These are phyloP conservation scores for Trematomus loennbergii DNA, from an alignment of 2,113 vertebrate genomes.

Conservation along the genomic window DNA sequence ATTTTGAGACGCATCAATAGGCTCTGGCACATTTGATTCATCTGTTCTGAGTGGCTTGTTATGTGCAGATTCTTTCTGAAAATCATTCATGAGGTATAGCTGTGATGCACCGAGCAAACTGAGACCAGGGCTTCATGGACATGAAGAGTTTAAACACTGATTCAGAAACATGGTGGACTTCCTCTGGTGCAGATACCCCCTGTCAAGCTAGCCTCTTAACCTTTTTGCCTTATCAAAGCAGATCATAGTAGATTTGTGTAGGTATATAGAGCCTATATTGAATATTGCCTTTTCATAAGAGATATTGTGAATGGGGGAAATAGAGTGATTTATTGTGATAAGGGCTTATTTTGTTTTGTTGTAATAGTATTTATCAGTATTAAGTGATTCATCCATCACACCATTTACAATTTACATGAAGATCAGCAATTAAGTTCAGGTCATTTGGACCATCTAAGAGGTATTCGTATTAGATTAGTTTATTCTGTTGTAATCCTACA, in stretches of 20 bases:
- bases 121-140: neutral
- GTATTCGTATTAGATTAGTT: too few relatives aligned
- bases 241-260: too few relatives aligned
- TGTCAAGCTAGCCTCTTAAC: too few relatives aligned
- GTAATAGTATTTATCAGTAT: neutral
- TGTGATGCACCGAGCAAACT: neutral
- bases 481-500: neutral
- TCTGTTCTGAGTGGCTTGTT: neutral
- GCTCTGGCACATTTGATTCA: neutral
- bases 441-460: neutral
- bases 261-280: too few relatives aligned
- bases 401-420: neutral
- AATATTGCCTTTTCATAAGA: too few relatives aligned
- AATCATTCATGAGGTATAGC: constrained; percentile 4
- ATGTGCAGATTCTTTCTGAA: neutral
- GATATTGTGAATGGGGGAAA: too few relatives aligned
- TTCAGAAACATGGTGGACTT: neutral
- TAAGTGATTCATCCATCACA: neutral
- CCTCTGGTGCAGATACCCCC: neutral
- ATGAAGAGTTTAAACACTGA: neutral
- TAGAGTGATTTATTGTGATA: too few relatives aligned
- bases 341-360: too few relatives aligned
- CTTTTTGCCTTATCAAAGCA: too few relatives aligned
- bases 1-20: constrained; percentile 12
- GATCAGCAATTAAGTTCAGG: neutral